Evolutionary conservation across 2,113 vertebrate genomes (phyloP).

Genomic region (Cavia porcellus): DNA sequence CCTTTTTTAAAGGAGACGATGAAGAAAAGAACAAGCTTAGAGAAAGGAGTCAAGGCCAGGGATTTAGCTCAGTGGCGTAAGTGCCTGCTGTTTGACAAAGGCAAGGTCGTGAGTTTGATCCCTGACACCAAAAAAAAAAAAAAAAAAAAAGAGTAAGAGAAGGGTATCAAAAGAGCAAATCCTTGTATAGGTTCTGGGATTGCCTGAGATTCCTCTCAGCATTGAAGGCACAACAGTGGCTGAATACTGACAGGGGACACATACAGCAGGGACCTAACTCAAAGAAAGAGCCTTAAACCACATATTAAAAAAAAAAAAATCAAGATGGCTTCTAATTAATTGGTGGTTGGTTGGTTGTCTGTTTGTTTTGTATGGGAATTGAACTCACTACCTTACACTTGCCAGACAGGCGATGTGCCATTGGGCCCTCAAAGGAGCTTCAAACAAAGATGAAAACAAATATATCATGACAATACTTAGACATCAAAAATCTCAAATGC

Average conservation of each 20-base stretch:
- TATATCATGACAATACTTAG: constrained; percentile 2
- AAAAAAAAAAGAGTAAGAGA: too few species aligned
- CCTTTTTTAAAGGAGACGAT: background rate
- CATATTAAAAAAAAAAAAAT: background rate
- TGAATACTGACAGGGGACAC: background rate
- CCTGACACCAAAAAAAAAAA: too few species aligned
- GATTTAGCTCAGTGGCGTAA: too few species aligned
- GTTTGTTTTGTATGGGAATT: too few species aligned
- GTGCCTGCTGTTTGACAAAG: too few species aligned
- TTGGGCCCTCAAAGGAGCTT: constrained; percentile 16
- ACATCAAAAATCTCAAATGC: background rate
- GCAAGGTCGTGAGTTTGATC: too few species aligned
- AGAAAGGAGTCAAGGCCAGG: too few species aligned
- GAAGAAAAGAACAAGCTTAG: background rate
- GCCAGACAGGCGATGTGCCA: too few species aligned
- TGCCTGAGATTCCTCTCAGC: background rate
- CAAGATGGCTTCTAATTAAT: constrained; percentile 33
- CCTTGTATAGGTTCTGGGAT: background rate
- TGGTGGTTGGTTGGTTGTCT: too few species aligned
- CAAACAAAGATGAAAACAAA: constrained; percentile 51
- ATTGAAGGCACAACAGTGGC: background rate
- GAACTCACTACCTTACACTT: too few species aligned
- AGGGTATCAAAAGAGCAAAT: constrained; percentile 44
- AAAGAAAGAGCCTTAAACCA: background rate
- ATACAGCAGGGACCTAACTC: background rate